These are phyloP conservation scores for Sinhomidia bicolor DNA, from an alignment of 2,888 invertebrate genomes.

Conservation along the genomic window DNA sequence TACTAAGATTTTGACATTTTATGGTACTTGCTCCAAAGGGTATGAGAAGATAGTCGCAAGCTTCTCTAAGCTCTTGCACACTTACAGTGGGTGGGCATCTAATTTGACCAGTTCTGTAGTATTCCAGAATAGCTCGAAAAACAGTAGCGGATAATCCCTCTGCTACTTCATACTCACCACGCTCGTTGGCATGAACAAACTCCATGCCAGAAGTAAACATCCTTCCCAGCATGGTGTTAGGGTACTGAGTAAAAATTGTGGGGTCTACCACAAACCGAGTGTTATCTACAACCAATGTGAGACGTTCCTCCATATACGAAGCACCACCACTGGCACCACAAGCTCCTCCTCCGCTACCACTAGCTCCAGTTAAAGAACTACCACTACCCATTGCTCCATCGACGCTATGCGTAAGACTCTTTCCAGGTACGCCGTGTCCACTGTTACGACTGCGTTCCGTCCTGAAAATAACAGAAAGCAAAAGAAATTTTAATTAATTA, in stretches of 20 bases:
- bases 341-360: background rate
- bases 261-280: constrained; percentile 97
- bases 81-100: constrained; percentile 97
- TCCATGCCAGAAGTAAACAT: constrained; percentile 97
- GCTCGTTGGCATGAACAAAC: constrained; percentile 96
- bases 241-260: constrained; percentile 95
- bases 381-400: constrained; percentile 25
- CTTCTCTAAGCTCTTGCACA: constrained; percentile 97
- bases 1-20: constrained; percentile 97
- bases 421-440: constrained; percentile 69
- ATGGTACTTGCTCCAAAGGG: constrained; percentile 98
- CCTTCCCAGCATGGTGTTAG: constrained; percentile 99
- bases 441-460: constrained; percentile 71
- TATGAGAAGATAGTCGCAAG: constrained; percentile 98
- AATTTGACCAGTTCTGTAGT: constrained; percentile 94
- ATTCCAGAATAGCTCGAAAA: constrained; percentile 97
- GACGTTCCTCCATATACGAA: constrained; percentile 86
- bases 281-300: constrained; percentile 97
- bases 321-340: constrained; percentile 18
- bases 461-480: constrained; percentile 42
- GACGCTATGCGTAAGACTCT: constrained; percentile 56
- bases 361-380: constrained; percentile 29
- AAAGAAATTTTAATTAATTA: background rate
- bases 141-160: constrained; percentile 98
- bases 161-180: constrained; percentile 98